phyloP scores from a whole-genome alignment of 2,113 vertebrate species.

The Phycodurus eques region DNA sequence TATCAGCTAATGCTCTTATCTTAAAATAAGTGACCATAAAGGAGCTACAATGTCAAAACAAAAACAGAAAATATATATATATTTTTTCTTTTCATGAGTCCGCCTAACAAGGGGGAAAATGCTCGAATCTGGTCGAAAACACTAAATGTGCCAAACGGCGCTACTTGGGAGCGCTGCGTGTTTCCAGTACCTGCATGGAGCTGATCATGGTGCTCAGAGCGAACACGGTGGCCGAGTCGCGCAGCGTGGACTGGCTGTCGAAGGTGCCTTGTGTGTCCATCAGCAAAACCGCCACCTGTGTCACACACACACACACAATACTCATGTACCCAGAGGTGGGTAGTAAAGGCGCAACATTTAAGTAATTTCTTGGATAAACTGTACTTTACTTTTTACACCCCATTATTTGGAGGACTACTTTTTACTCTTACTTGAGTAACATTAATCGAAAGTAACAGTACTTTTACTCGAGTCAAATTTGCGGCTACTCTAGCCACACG shows the following conservation, averaged over 20 bases:
- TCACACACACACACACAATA: background rate
- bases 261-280: constrained; percentile 99
- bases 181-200: constrained; percentile 90
- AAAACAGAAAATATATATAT: too few species aligned
- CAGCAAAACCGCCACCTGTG: constrained; percentile 87
- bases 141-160: background rate
- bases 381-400: too few species aligned
- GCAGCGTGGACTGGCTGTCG: constrained; percentile 94
- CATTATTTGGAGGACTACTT: too few species aligned
- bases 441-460: background rate
- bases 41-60: too few species aligned
- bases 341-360: too few species aligned
- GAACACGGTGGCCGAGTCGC: constrained; percentile 96
- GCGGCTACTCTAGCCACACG: background rate
- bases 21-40: too few species aligned
- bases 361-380: too few species aligned
- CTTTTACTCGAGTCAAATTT: background rate
- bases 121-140: too few species aligned
- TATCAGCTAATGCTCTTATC: too few species aligned
- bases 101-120: too few species aligned
- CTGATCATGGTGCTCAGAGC: constrained; percentile 99
- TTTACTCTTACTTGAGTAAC: too few species aligned
- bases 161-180: background rate
- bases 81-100: too few species aligned
- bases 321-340: background rate